Conservation (phyloP, 2,888 invertebrate species). For the Stenotaenia linearis region DNA sequence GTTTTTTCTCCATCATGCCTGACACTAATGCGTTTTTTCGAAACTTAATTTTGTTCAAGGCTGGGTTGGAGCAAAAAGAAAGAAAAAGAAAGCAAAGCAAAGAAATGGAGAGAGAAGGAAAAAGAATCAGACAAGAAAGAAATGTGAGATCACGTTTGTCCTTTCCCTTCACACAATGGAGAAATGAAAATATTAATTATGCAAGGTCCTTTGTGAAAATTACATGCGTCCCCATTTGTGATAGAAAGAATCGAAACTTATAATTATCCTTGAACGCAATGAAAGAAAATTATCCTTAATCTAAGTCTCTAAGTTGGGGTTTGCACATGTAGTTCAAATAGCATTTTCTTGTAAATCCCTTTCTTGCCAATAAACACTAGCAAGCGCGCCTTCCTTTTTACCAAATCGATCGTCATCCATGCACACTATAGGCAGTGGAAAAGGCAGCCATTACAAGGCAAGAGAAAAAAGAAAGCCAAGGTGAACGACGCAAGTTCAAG, state of each 20-base stretch:
- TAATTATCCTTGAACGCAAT: not conserved
- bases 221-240: not conserved
- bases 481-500: constrained; percentile 12
- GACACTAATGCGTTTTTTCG: constrained; percentile 26
- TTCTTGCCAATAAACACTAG: constrained; percentile 24
- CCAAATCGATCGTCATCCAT: constrained; percentile 16
- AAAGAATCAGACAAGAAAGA: not conserved
- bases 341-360: constrained; percentile 30
- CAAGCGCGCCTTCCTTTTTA: constrained; percentile 6
- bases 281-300: not conserved
- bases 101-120: not conserved
- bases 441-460: constrained; percentile 24
- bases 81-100: not conserved
- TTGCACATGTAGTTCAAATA: constrained; percentile 17
- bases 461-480: constrained; percentile 6
- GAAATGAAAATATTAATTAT: not conserved
- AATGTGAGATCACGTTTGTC: not conserved
- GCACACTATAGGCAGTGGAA: constrained; percentile 10
- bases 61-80: constrained; percentile 11
- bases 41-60: constrained; percentile 24
- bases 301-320: not conserved
- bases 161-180: not conserved
- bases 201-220: not conserved
- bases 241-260: not conserved
- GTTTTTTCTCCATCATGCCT: constrained; percentile 20